Percentiles rank a stretch among this genome's conserved stretches.
phyloP scores from a whole-genome alignment of 2,113 vertebrate genomes.

The Lampris megalopsis region DNA sequence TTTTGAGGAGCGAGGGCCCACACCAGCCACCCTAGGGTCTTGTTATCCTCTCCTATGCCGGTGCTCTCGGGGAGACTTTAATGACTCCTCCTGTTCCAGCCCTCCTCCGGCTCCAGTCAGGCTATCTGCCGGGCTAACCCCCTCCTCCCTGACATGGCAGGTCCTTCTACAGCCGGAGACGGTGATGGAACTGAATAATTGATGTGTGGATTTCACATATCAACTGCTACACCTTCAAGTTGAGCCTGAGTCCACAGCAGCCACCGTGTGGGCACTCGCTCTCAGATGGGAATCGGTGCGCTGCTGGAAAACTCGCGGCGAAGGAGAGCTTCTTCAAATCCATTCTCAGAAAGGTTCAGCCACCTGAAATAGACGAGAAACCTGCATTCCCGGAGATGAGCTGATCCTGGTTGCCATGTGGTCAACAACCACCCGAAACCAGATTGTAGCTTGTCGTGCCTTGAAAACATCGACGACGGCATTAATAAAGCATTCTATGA shows the following conservation, averaged over 20 bases:
- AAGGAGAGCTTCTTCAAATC: no score
- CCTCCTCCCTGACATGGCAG: slow-evolving; percentile 24
- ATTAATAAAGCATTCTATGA: no score
- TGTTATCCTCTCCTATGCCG: slow-evolving; percentile 80
- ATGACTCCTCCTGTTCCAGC: slow-evolving; percentile 77
- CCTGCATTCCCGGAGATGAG: no score
- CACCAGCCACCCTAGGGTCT: slow-evolving; percentile 80
- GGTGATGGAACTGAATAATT: slow-evolving; percentile 79
- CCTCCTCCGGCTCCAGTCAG: slow-evolving; percentile 75
- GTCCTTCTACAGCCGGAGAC: slow-evolving; percentile 54
- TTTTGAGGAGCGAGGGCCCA: slow-evolving; percentile 75
- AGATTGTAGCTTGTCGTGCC: no score
- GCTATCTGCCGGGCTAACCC: slow-evolving; percentile 63
- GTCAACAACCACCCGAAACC: no score
- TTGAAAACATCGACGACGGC: no score
- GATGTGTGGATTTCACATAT: slow-evolving; percentile 63
- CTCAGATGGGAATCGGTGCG: slow-evolving; percentile 15
- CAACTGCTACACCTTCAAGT: slow-evolving; percentile 59
- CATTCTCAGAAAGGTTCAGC: no score
- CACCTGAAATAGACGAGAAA: no score
- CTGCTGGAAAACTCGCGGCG: no score
- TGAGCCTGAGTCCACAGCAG: slow-evolving; percentile 57
- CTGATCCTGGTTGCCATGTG: no score
- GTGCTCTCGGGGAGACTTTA: slow-evolving; percentile 78
- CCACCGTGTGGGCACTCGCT: slow-evolving; percentile 45